Conservation (phyloP, 2,888 invertebrate species). For the Aromia moschata region DNA sequence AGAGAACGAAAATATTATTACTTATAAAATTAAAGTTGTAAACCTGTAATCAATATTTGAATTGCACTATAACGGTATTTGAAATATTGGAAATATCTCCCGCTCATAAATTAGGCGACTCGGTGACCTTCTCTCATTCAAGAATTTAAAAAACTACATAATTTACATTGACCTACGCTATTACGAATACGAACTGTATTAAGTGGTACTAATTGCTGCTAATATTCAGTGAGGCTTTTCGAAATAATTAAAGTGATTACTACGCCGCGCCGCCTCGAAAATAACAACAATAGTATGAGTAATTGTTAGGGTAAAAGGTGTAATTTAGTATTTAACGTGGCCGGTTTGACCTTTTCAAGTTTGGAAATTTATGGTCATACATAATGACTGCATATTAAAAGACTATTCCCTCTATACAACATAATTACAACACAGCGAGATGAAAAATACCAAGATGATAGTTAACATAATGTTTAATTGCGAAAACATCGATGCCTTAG, state of each 20-base stretch:
- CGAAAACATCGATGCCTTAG: not conserved
- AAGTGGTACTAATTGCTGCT: slow-evolving; percentile 18
- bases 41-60: too few species aligned
- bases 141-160: too few species aligned
- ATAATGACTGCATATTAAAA: slow-evolving; percentile 6
- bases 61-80: too few species aligned
- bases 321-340: slow-evolving; percentile 24
- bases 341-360: slow-evolving; percentile 25
- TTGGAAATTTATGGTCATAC: slow-evolving; percentile 19
- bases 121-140: not conserved
- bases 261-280: slow-evolving; percentile 44
- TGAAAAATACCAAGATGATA: not conserved
- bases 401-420: not conserved
- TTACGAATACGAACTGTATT: slow-evolving; percentile 7
- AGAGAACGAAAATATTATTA: too few species aligned
- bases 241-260: slow-evolving; percentile 14
- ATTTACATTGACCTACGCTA: not conserved
- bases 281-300: slow-evolving; percentile 31
- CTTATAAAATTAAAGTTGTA: too few species aligned
- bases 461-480: not conserved
- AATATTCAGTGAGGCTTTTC: slow-evolving; percentile 10
- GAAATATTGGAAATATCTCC: too few species aligned
- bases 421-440: slow-evolving; percentile 4
- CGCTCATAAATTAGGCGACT: not conserved
- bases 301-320: slow-evolving; percentile 19